Percentiles rank a stretch among this genome's conserved stretches.
phyloP scores from a whole-genome alignment of 2,113 vertebrate species.

The Patagioenas fasciata region DNA sequence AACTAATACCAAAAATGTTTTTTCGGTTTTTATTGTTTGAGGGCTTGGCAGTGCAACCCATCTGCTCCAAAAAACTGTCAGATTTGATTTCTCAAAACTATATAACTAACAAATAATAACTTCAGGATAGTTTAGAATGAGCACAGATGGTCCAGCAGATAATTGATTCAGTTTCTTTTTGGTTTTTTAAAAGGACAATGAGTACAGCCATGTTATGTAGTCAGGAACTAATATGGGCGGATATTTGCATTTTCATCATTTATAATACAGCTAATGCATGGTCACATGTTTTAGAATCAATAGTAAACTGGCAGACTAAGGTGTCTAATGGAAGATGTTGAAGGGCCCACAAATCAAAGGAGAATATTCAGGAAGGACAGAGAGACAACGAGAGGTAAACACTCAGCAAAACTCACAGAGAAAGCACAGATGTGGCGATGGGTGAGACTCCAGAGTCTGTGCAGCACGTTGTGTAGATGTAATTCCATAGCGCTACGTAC shows the following conservation, averaged over 20 bases:
- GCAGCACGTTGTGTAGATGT: neutral
- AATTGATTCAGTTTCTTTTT: neutral
- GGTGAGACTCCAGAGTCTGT: neutral
- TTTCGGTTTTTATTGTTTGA: neutral
- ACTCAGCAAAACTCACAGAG: neutral
- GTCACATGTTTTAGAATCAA: constrained; percentile 28
- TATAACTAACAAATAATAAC: neutral
- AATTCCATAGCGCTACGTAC: accelerated
- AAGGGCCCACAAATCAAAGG: neutral
- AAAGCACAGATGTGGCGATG: neutral
- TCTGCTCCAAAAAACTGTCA: neutral
- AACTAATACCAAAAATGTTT: neutral
- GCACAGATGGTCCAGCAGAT: neutral
- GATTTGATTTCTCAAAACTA: neutral
- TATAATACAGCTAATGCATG: constrained; percentile 1
- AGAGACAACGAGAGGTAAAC: neutral
- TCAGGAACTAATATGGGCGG: neutral
- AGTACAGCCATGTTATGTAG: neutral
- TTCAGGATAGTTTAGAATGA: neutral
- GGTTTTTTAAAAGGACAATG: neutral
- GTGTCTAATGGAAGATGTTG: neutral
- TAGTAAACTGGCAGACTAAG: neutral
- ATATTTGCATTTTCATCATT: constrained; percentile 9
- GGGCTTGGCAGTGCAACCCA: neutral
- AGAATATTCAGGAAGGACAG: neutral